Base-by-base conservation (phyloP, 2,888 invertebrate species). In the Athalia cordata region DNA sequence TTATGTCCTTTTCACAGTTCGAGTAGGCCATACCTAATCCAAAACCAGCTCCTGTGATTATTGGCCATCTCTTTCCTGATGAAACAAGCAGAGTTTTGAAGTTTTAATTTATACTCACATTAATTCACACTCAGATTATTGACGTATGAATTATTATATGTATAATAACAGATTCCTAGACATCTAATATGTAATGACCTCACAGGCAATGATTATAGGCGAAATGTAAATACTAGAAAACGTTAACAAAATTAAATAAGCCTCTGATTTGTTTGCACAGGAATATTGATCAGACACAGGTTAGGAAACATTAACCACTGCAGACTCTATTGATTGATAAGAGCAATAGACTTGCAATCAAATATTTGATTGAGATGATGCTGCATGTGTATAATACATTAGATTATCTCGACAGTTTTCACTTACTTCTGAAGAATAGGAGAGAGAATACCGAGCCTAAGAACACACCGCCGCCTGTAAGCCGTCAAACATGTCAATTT, bases 1-100 rank as follows among this genome's bases (percentile, higher is more conserved):
- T 93, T 65, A 93, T 85, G 82, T 94, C 94, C 87, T 93, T 92
- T 91, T 97, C 95, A 90, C 97, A 98, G 90, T 97, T 97, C 77
- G 96, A 93, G 91, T 95, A 96, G 68, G 97, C 97, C 91, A 97
- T 94, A 72, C 99, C 99, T 85, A 98, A 91, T 59, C 98, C 99
- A 89, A 97, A 94, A 77, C 98, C 98, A 82, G 95, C 93, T 57
- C 98, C 98, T 79, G 96, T 93, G 86, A 96, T 93, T 49, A 98
- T 91, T 1, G 98, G 98, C 97, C 98, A 98, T 86, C 94, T 92
- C 90, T 94, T 93, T 87, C 96, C 94, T 94, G 86, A 5, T 90
- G 89, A 79, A 80, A 83, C 77, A 80, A 75, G 64, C 64, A 55
- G 13, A 64, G 29, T 52, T 64, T 57, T 64, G 61, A 67, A 29